Percentiles rank a stretch among this genome's conserved stretches.
Conservation (phyloP, 2,888 invertebrate species). For the Augiades crinisus region DNA sequence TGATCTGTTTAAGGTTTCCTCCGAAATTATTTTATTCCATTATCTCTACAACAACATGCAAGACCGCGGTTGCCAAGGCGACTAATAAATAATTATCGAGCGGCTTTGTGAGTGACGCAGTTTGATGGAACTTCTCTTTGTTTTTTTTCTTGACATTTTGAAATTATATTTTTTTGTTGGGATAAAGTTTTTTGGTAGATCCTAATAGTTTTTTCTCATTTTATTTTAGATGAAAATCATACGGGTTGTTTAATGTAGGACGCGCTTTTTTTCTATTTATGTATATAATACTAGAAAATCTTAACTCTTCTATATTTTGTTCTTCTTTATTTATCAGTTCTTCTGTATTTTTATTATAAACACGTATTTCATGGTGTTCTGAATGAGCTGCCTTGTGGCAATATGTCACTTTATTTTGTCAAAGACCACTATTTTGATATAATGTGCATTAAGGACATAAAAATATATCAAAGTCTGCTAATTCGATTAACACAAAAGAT, state of each 20-base stretch:
- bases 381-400: too few species aligned
- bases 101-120: conserved; percentile 28
- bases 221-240: not conserved
- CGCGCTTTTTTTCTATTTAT: too few species aligned
- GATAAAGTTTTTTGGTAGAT: not conserved
- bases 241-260: too few species aligned
- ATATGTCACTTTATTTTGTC: too few species aligned
- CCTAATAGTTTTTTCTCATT: not conserved
- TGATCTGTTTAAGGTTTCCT: conserved; percentile 65
- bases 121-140: conserved; percentile 5
- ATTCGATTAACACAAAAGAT: not conserved
- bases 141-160: not conserved
- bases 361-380: too few species aligned
- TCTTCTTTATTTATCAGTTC: too few species aligned
- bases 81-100: conserved; percentile 54
- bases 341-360: too few species aligned
- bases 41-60: conserved; percentile 63
- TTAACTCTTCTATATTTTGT: too few species aligned
- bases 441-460: not conserved
- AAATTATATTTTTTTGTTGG: not conserved
- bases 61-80: conserved; percentile 52
- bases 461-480: too few species aligned
- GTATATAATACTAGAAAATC: too few species aligned
- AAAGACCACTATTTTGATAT: too few species aligned
- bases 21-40: conserved; percentile 71